A percentile compares a stretch with the other conserved stretches of the same genome.
Conservation (phyloP, 1,140 invertebrate species). For the Apolygus lucorum region DNA sequence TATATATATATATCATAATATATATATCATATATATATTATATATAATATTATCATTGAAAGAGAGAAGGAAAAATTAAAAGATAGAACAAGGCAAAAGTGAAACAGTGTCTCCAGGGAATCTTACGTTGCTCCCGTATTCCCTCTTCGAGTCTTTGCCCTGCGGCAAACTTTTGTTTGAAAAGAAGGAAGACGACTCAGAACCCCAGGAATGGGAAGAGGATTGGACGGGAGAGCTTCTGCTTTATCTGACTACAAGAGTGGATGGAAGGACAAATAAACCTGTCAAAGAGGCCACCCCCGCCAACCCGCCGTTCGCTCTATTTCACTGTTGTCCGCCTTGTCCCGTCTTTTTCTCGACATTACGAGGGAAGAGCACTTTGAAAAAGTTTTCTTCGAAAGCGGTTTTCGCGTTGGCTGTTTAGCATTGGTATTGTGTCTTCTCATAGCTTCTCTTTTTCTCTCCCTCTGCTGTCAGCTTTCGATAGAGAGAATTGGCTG, state of each 20-base stretch:
- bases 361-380: background rate
- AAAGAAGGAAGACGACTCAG: background rate
- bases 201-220: background rate
- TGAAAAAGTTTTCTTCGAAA: background rate
- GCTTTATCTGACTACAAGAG: conserved; percentile 9
- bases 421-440: background rate
- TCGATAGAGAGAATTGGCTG: too few species aligned
- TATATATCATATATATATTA: too few species aligned
- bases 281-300: background rate
- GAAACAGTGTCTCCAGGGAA: too few species aligned
- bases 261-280: background rate
- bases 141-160: too few species aligned
- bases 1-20: too few species aligned
- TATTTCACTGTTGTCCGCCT: background rate
- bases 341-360: background rate
- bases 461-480: too few species aligned
- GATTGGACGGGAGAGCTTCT: conserved; percentile 8
- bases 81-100: too few species aligned
- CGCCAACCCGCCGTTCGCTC: background rate
- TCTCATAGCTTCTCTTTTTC: background rate
- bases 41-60: too few species aligned
- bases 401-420: background rate
- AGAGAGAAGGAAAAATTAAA: too few species aligned
- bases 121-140: too few species aligned
- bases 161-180: too few species aligned